phyloP scores from a whole-genome alignment of 1,140 invertebrate genomes.

The Psix sp. region DNA sequence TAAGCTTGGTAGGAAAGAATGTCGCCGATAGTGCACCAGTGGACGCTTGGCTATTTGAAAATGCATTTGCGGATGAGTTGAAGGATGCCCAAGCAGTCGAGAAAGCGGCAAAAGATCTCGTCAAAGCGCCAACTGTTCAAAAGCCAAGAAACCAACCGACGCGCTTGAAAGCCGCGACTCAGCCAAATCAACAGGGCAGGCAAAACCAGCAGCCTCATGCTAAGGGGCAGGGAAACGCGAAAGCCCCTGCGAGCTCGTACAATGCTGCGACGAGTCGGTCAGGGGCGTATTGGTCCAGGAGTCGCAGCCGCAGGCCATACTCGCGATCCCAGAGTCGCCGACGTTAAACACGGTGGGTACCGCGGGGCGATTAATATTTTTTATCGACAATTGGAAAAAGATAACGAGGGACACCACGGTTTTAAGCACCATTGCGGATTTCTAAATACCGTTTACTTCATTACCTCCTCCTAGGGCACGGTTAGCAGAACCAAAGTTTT shows the following conservation, averaged over 20 bases:
- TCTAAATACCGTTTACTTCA: not conserved
- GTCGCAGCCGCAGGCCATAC: not conserved
- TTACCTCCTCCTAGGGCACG: not conserved
- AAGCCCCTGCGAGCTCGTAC: not conserved
- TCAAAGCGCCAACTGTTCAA: not conserved
- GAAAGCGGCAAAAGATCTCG: not conserved
- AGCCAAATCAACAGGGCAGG: not conserved
- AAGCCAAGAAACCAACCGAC: not conserved
- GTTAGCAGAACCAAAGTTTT: not conserved
- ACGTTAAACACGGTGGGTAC: not conserved
- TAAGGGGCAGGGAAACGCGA: not conserved
- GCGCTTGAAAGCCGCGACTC: not conserved
- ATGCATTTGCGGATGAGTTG: not conserved
- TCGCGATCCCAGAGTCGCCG: not conserved
- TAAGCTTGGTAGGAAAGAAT: not conserved
- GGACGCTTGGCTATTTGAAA: not conserved
- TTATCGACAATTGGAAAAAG: not conserved
- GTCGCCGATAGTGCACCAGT: not conserved
- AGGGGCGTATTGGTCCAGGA: not conserved
- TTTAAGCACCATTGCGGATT: not conserved
- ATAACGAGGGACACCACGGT: not conserved
- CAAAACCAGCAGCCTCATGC: not conserved
- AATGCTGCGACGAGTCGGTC: conserved; percentile 1
- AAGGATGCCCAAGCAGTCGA: not conserved
- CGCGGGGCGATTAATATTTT: not conserved